Evolutionary conservation across 2,888 invertebrate species (phyloP), one percentile per base, ranked within the genome.

Genomic region (Dusona sp.): DNA sequence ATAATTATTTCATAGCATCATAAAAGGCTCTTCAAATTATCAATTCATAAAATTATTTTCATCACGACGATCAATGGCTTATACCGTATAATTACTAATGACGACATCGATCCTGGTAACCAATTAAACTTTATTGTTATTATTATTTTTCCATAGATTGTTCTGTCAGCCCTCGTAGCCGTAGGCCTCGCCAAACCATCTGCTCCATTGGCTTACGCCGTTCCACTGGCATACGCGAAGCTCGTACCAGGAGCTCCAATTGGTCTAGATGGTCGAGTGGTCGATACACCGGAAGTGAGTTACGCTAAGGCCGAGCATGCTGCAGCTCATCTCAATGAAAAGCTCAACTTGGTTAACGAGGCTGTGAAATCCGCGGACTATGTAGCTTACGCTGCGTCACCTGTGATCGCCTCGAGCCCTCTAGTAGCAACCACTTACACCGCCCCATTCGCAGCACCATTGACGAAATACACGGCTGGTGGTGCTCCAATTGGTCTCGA

Each of bases 401-500:
- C 81, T 0, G 54, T 73, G 11, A 38, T 79, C 38, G 73, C 72
- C 16, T 42, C 78, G 11, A 70, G 84, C 1, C 80, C 86, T 19
- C 38, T 83, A 33, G 51, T 85, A 16, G 80, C 73, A 11, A 74
- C 87, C 19, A 68, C 75, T 22, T 81, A 78, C 51, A 79, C 74
- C 68, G 74, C 82, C 38, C 81, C 79, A 0, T 65, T 77, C 19
- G 70, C 74, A 38, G 77, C 84, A 13, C 7, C 67, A 0, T 68
- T 87, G 25, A 75, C 85, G 2, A 88, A 88, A 19, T 81, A 81
- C 72, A 79, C 86, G 36, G 84, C 85, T 2, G 88, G 89, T 1
- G 91, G 90, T 33, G 92, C 94, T 0, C 94, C 94, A 8, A 88
- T 93, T 22, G 94, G 92, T 3, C 89, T 90, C 0, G 94, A 94